These are phyloP conservation scores for Euphonia xanthogaster DNA, from an alignment of 2,797 vertebrate species.

Conservation along the genomic window DNA sequence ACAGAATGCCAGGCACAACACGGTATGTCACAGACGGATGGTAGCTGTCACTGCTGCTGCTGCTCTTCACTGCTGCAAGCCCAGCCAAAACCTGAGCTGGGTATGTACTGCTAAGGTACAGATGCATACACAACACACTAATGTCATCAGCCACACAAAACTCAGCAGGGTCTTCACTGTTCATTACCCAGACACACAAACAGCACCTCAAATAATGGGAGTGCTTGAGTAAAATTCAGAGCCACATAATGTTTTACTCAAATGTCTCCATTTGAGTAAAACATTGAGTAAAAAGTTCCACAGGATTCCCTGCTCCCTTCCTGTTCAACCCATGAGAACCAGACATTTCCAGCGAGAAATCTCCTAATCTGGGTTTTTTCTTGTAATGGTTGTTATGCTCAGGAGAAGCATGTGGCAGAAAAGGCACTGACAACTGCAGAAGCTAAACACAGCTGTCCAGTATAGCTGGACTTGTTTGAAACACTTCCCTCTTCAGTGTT, in stretches of 20 bases:
- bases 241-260: too few species aligned
- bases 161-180: not conserved
- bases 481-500: not conserved
- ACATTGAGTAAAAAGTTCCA: too few species aligned
- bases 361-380: not conserved
- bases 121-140: not conserved
- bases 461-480: not conserved
- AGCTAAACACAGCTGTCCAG: not conserved
- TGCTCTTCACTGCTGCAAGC: not conserved
- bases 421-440: not conserved
- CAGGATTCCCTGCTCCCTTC: not conserved
- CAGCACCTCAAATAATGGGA: not conserved
- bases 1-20: not conserved
- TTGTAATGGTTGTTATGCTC: not conserved
- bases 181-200: not conserved
- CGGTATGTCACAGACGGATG: not conserved
- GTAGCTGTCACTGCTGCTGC: not conserved
- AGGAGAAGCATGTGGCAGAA: not conserved
- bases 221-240: not conserved
- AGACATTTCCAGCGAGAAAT: not conserved
- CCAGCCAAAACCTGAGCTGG: not conserved
- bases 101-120: not conserved
- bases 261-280: too few species aligned
- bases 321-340: not conserved
- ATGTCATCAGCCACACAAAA: not conserved